phyloP scores from a whole-genome alignment of 2,888 invertebrate species.

The Oscheius sp. region DNA sequence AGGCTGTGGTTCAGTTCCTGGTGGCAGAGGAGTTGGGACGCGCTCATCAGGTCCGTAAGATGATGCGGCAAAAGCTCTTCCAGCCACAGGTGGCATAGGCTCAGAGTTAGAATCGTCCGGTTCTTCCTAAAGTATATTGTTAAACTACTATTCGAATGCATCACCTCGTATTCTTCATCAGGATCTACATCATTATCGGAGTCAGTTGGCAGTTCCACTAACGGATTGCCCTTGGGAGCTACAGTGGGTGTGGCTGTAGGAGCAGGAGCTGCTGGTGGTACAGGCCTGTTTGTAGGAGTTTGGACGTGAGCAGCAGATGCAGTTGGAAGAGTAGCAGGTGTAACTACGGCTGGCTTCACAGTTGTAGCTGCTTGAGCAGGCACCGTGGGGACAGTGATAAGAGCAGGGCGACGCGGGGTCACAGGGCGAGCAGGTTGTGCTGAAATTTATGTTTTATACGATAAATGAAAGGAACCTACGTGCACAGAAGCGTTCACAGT shows the following conservation, averaged over 20 bases:
- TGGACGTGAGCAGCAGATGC: slow-evolving; percentile 5
- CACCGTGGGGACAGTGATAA: slow-evolving; percentile 7
- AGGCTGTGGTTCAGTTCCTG: slow-evolving; percentile 47
- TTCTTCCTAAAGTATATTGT: neutral
- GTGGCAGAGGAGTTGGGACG: neutral
- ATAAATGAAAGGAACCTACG: slow-evolving; percentile 27
- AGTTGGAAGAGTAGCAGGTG: neutral
- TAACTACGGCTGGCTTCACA: slow-evolving; percentile 3
- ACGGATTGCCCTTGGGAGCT: slow-evolving; percentile 2
- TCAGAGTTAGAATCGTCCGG: neutral
- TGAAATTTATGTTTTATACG: slow-evolving; percentile 8
- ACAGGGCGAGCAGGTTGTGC: slow-evolving; percentile 26
- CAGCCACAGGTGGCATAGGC: slow-evolving; percentile 21
- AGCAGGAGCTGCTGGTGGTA: slow-evolving; percentile 15
- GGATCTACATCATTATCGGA: slow-evolving; percentile 5
- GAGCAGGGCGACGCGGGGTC: slow-evolving; percentile 11
- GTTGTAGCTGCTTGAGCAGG: slow-evolving; percentile 13
- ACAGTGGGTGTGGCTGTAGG: slow-evolving; percentile 14
- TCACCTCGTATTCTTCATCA: slow-evolving; percentile 4
- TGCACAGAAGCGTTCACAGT: slow-evolving; percentile 65
- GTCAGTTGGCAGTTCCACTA: slow-evolving; percentile 17
- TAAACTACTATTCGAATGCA: neutral
- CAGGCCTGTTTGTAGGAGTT: neutral
- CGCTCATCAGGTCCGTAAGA: neutral
- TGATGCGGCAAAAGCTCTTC: neutral